Evolutionary conservation across 2,888 invertebrate genomes (phyloP), one percentile per base, ranked within the genome.

Genomic region (Sabatieria punctata): DNA sequence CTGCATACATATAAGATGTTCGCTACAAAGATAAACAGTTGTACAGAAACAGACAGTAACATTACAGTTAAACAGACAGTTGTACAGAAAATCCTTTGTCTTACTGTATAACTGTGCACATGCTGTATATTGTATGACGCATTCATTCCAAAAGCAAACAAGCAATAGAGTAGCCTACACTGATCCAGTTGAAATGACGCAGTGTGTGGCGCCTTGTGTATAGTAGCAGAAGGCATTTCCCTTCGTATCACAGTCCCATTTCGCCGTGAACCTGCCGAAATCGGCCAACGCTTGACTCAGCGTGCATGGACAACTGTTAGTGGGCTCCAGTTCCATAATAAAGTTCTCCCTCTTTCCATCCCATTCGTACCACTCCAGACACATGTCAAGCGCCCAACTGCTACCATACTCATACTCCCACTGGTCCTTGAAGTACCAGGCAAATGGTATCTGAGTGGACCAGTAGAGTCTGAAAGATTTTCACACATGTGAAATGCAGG

Each of bases 361-460:
- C 18, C 36, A 43, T 18, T 18, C 19, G 30, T 85, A 77, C 91
- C 91, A 93, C 56, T 78, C 77, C 65, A 84, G 80, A 66, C 93
- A 93, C 59, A 84, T 73, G 2, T 75, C 69, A 48, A 77, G 74
- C 0, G 84, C 74, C 91, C 91, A 93, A 46, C 77, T 75, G 4
- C 66, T 64, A 0, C 89, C 89, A 55, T 80, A 76, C 38, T 75
- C 65, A 19, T 77, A 71, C 63, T 82, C 79, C 86, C 86, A 89
- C 66, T 86, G 86, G 0, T 80, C 78, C 0, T 75, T 77, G 63
- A 88, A 86, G 65, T 88, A 89, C 88, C 88, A 89, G 1, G 75
- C 85, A 2, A 89, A 68, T 1, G 89, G 88, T 53, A 89, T 80
- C 0, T 88, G 86, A 47, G 79, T 75, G 60, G 85, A 85, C 88